A percentile compares a stretch with the other conserved stretches of the same genome.
phyloP scores from a whole-genome alignment of 2,888 invertebrate species.

The Dryococelus australis region DNA sequence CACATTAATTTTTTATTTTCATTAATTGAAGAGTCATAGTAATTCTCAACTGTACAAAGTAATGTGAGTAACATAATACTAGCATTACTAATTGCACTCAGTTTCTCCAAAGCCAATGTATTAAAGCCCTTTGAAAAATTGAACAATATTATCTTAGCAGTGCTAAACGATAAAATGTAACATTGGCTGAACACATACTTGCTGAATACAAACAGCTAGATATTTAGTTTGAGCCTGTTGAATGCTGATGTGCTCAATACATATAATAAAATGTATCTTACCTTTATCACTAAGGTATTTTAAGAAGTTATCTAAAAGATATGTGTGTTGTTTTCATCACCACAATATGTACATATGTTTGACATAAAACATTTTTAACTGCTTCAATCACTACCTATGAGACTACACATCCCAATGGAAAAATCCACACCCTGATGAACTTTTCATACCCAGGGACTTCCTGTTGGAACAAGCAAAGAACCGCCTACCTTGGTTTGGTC shows the following conservation, averaged over 20 bases:
- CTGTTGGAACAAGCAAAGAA: conserved; percentile 33
- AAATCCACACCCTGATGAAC: conserved; percentile 30
- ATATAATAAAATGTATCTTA: background rate
- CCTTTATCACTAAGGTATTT: background rate
- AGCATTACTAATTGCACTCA: too few species aligned
- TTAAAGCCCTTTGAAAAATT: too few species aligned
- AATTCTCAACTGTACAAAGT: too few species aligned
- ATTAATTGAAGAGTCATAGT: too few species aligned
- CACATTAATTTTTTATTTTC: too few species aligned
- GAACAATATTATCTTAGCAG: too few species aligned
- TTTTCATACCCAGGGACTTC: conserved; percentile 32
- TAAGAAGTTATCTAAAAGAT: background rate
- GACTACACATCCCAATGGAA: conserved; percentile 32
- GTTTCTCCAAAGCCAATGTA: too few species aligned
- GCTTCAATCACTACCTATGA: background rate
- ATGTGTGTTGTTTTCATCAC: background rate
- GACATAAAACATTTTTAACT: background rate
- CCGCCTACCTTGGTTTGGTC: conserved; percentile 32
- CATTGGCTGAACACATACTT: too few species aligned
- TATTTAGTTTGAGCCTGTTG: too few species aligned
- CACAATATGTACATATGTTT: background rate
- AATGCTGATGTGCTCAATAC: background rate
- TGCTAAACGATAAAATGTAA: too few species aligned
- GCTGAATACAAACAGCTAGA: too few species aligned
- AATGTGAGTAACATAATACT: too few species aligned